phyloP scores from a whole-genome alignment of 2,888 invertebrate species.

The Nomada ruficornis region DNA sequence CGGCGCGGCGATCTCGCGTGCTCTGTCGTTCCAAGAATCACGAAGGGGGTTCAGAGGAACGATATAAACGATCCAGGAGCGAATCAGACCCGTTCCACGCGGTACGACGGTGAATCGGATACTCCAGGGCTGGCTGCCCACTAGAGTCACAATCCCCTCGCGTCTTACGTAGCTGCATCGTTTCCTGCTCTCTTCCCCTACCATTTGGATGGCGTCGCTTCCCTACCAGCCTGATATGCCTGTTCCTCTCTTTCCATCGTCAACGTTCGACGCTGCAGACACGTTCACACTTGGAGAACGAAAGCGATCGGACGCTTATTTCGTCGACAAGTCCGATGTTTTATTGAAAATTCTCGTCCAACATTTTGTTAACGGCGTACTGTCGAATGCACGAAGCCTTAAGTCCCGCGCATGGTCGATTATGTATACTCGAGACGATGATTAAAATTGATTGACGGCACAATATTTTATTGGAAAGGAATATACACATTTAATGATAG shows the following conservation, averaged over 20 bases:
- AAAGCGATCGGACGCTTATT: too few relatives aligned
- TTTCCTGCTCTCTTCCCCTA: constrained; percentile 66
- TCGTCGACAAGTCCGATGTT: too few relatives aligned
- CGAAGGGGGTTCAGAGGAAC: constrained; percentile 7
- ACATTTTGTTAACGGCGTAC: too few relatives aligned
- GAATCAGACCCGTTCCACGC: constrained; percentile 67
- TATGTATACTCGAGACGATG: too few relatives aligned
- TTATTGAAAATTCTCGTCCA: too few relatives aligned
- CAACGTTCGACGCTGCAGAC: background rate
- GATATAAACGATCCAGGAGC: background rate
- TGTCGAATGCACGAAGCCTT: too few relatives aligned
- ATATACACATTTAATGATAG: too few relatives aligned
- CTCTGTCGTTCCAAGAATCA: background rate
- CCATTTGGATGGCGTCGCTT: constrained; percentile 17
- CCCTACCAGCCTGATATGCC: constrained; percentile 33
- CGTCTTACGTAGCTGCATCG: constrained; percentile 74
- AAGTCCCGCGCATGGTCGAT: too few relatives aligned
- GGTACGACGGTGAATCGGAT: constrained; percentile 75
- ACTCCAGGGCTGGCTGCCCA: constrained; percentile 72
- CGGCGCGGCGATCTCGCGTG: background rate
- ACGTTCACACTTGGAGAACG: too few relatives aligned
- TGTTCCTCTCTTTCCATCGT: constrained; percentile 35
- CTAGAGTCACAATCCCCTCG: constrained; percentile 62
- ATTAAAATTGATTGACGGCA: too few relatives aligned
- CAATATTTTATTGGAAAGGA: too few relatives aligned